These are phyloP conservation scores for Nymphalis c-album DNA, from an alignment of 2,888 invertebrate species.

Conservation along the genomic window DNA sequence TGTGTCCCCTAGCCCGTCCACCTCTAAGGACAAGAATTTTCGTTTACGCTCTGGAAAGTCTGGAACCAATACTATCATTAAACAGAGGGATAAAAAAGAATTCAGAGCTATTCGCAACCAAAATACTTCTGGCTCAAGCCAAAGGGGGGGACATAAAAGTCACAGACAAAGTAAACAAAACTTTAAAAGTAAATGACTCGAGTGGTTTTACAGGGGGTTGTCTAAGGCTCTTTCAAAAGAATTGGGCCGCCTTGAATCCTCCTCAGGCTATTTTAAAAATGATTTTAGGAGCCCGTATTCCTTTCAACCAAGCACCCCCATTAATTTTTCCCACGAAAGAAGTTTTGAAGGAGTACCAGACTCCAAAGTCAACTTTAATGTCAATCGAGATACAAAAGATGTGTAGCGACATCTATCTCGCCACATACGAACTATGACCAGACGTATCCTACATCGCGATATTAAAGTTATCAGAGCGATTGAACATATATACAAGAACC, in stretches of 20 bases:
- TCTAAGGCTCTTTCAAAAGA: conserved; percentile 17
- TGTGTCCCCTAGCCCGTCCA: neutral
- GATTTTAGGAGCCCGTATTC: conserved; percentile 16
- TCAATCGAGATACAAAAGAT: conserved; percentile 16
- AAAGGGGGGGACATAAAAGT: conserved; percentile 18
- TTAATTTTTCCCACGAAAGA: conserved; percentile 19
- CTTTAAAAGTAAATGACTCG: neutral
- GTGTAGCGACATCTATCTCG: too few relatives aligned
- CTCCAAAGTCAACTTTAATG: conserved; percentile 18
- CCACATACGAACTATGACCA: too few relatives aligned
- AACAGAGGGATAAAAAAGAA: too few relatives aligned
- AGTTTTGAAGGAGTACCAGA: conserved; percentile 17
- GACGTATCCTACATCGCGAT: too few relatives aligned
- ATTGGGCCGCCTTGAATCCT: conserved; percentile 10
- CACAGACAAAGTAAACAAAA: too few relatives aligned
- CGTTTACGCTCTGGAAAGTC: too few relatives aligned
- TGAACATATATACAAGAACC: too few relatives aligned
- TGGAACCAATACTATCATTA: too few relatives aligned
- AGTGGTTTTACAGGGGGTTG: conserved; percentile 23
- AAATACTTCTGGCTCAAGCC: conserved; percentile 18
- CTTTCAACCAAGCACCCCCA: conserved; percentile 25
- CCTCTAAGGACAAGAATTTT: neutral
- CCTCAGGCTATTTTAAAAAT: neutral
- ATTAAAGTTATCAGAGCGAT: too few relatives aligned
- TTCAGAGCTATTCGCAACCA: too few relatives aligned